Evolutionary conservation across 2,888 invertebrate genomes (phyloP), one percentile per base, ranked within the genome.

Genomic region (Amphipoea lucens): DNA sequence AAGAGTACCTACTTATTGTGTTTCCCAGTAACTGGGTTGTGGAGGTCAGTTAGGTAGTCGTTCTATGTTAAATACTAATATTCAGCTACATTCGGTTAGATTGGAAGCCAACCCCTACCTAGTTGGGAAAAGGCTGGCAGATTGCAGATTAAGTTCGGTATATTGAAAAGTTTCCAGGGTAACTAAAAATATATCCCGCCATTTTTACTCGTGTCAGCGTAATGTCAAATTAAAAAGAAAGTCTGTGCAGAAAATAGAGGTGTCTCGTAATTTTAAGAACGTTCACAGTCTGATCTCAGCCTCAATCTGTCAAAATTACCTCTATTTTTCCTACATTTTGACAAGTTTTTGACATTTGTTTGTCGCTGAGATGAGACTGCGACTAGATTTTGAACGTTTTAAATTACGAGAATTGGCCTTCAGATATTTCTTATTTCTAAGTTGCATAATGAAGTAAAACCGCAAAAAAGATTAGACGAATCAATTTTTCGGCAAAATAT

Each of bases 381-480:
- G 29, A 29, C 29, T 29, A 29, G 29, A 29, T 29, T 29, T 29
- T 29, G 29, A 29, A 29, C 29, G 29, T 0, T 29, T 29, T 29
- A 29, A 29, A 29, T 29, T 29, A 29, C 29, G 29, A 29, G 29
- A 29, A 29, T 29, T 29, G 29, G 29, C 29, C 29, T 29, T 29
- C 7, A 20, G n/a, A 48, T 70, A 20, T 74, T 48, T 48, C 36
- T 40, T 71, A 36, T 70, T 74, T n/a, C 17, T 51, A n/a, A 71
- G 48, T 29, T 17, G 23, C n/a, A 66, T 60, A 60, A n/a, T 45
- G 20, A 62, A 12, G 12, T 60, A 48, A 48, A 42, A 82, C 83
- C 51, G 42, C 68, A 69, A 51, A 68, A 65, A 60, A 57, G 14
- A 69, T 69, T 51, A 57, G 20, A 51, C 14, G 23, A 51, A 71